These are phyloP conservation scores for Heterotis niloticus DNA, from an alignment of 2,113 vertebrate species.

Conservation along the genomic window DNA sequence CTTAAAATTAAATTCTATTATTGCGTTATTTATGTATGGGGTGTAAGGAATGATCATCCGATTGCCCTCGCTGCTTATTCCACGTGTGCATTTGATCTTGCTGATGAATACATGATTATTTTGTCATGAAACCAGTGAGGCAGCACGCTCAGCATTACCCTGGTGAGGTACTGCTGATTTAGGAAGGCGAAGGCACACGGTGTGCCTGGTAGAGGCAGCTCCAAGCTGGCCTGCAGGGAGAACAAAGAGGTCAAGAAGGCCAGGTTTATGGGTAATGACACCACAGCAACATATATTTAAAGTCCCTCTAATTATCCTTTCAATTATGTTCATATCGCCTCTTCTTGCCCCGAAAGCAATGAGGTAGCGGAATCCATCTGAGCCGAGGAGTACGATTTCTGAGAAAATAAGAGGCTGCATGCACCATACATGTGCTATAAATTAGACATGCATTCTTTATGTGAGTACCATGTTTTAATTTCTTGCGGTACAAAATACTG, in stretches of 20 bases:
- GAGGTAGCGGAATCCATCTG: constrained; percentile 71
- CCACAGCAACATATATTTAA: constrained; percentile 88
- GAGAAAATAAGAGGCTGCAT: too few relatives aligned
- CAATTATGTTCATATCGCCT: constrained; percentile 67
- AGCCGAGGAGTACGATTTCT: constrained; percentile 56
- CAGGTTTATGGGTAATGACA: constrained; percentile 98
- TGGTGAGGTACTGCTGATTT: constrained; percentile 92
- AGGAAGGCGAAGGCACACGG: constrained; percentile 78
- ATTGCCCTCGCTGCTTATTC: constrained; percentile 92
- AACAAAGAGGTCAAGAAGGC: constrained; percentile 71
- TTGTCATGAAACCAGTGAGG: constrained; percentile 98
- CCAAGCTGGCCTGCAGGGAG: constrained; percentile 78
- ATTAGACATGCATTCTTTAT: too few relatives aligned
- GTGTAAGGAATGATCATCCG: constrained; percentile 54
- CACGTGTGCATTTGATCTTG: constrained; percentile 90
- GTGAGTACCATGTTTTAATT: not conserved
- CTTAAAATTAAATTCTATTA: too few relatives aligned
- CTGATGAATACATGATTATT: constrained; percentile 98
- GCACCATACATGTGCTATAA: too few relatives aligned
- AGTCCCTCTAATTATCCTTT: constrained; percentile 85
- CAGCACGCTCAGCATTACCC: constrained; percentile 76
- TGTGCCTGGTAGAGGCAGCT: constrained; percentile 66
- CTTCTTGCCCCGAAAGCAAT: constrained; percentile 57
- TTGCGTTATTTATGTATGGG: constrained; percentile 47
- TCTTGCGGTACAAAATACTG: too few relatives aligned